Conservation (phyloP, 2,797 vertebrate genomes). For the Esox masquinongy region DNA sequence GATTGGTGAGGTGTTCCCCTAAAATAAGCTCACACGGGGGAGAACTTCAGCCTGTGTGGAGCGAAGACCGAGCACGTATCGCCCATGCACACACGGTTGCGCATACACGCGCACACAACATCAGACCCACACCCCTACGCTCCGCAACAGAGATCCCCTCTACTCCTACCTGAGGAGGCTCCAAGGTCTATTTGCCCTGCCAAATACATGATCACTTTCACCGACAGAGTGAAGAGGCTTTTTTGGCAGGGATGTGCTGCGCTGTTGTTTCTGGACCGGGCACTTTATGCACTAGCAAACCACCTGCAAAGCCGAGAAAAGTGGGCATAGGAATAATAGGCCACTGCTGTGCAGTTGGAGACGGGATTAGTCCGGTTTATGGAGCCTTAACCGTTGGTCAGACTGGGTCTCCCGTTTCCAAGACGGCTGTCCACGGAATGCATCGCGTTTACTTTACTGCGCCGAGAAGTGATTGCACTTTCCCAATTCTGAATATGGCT, state of each 20-base stretch:
- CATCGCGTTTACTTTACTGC: slow-evolving; percentile 59
- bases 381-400: slow-evolving; percentile 55
- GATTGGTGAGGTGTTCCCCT: slow-evolving; percentile 47
- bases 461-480: slow-evolving; percentile 54
- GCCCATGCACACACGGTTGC: slow-evolving; percentile 19
- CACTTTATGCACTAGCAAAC: slow-evolving; percentile 59
- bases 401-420: slow-evolving; percentile 57
- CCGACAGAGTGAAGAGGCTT: slow-evolving; percentile 60
- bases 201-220: slow-evolving; percentile 67
- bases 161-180: slow-evolving; percentile 62
- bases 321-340: slow-evolving; percentile 55
- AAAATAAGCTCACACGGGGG: slow-evolving; percentile 63
- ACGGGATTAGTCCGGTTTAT: slow-evolving; percentile 60
- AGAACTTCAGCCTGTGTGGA: slow-evolving; percentile 66
- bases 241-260: slow-evolving; percentile 53
- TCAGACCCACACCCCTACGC: slow-evolving; percentile 44
- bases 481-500: slow-evolving; percentile 55
- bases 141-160: slow-evolving; percentile 60
- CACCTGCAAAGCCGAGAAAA: slow-evolving; percentile 56
- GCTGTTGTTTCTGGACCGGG: slow-evolving; percentile 64
- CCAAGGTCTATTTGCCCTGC: slow-evolving; percentile 63
- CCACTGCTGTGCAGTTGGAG: slow-evolving; percentile 55
- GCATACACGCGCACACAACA: slow-evolving; percentile 19
- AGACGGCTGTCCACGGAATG: slow-evolving; percentile 50
- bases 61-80: slow-evolving; percentile 64